These are phyloP conservation scores for Onychomys arenicola DNA, from an alignment of 2,797 vertebrate genomes.

Conservation along the genomic window DNA sequence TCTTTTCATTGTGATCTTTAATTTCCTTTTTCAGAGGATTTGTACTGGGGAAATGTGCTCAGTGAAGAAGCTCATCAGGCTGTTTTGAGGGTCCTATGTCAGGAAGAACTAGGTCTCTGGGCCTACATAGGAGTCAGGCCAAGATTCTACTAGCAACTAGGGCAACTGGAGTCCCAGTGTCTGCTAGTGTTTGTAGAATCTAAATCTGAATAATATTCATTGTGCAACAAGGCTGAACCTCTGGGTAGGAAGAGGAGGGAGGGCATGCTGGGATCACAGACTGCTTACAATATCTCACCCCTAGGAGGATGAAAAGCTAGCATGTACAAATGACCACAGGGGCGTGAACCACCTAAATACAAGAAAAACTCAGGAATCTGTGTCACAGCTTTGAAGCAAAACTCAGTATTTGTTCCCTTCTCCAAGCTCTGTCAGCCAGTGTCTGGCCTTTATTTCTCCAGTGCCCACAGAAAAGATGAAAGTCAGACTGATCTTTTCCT, in stretches of 20 bases:
- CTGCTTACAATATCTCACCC: not conserved
- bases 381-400: not conserved
- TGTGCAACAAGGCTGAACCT: constrained; percentile 7
- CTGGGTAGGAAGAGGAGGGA: not conserved
- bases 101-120: not conserved
- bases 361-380: not conserved
- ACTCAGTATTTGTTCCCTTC: not conserved
- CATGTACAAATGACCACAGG: not conserved
- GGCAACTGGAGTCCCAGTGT: not conserved
- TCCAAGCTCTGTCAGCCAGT: not conserved
- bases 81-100: not conserved
- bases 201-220: constrained; percentile 17
- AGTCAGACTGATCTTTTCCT: not conserved
- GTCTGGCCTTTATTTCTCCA: not conserved
- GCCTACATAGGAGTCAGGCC: not conserved
- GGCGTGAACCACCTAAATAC: not conserved
- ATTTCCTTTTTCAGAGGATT: not conserved
- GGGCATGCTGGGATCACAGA: not conserved
- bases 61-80: not conserved
- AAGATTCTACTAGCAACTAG: not conserved
- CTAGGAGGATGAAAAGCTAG: not conserved
- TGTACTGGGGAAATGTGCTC: not conserved
- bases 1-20: not conserved
- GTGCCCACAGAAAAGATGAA: not conserved
- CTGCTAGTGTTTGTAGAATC: not conserved